Evolutionary conservation across 2,888 invertebrate genomes (phyloP), one percentile per base, ranked within the genome.

Genomic region (Aleiodes testaceus): DNA sequence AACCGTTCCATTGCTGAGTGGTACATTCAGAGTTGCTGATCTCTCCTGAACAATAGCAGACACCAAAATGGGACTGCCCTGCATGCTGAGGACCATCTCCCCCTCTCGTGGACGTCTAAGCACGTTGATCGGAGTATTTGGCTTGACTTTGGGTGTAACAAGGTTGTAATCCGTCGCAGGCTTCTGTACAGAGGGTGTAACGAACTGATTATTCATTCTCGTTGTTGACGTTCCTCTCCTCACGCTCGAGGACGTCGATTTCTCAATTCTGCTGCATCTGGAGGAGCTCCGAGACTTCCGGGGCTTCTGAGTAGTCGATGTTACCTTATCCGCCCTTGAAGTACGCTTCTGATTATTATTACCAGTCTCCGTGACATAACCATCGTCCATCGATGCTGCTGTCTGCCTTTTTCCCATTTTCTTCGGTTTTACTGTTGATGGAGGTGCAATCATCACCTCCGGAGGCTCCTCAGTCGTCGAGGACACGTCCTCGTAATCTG

Each of bases 81-180:
- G 90, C 89, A 92, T 90, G 70, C 92, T 92, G 2, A 93, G 88
- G 7, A 91, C 92, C 88, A 92, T 90, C 88, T 93, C 93, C 0
- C 92, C 92, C 74, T 89, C 89, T 1, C 90, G 89, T 36, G 92
- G 92, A 76, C 90, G 88, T 26, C 93, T 88, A 18, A 93, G 85
- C 49, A 92, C 85, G 22, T 92, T 90, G 80, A 92, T 85, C 0
- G 92, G 90, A 0, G 91, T 90, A 70, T 92, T 90, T 0, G 92
- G 91, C 20, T 90, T 88, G 75, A 92, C 88, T 90, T 92, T 87
- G 22, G 87, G 87, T 1, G 86, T 87, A 9, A 87, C 80, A 0
- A 80, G 72, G 1, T 72, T 74, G 53, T 79, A 82, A 5, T 72
- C 72, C 0, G 44, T 67, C 0, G 45, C 9, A 12, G 44, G 5